These are phyloP conservation scores for Apaloderma vittatum DNA, from an alignment of 2,113 vertebrate genomes.

Conservation along the genomic window DNA sequence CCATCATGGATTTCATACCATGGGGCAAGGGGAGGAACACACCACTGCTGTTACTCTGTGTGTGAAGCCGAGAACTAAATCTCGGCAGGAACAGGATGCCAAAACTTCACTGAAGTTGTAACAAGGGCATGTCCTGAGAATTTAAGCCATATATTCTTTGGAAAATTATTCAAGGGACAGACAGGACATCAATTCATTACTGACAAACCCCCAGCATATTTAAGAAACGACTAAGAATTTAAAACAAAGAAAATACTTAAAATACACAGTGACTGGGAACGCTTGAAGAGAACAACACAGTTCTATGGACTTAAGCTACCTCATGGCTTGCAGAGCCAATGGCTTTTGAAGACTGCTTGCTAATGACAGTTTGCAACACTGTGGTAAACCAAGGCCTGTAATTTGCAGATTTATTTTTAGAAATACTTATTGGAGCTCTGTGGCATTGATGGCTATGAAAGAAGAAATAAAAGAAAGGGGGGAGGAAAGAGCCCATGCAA, in stretches of 20 bases:
- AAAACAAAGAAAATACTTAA: background rate
- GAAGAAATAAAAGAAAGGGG: constrained; percentile 30
- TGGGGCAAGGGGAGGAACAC: background rate
- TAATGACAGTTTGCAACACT: constrained; percentile 51
- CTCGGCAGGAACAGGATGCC: background rate
- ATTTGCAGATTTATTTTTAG: constrained; percentile 75
- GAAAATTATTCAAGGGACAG: background rate
- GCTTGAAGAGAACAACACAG: background rate
- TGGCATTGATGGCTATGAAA: constrained; percentile 28
- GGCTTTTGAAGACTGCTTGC: constrained; percentile 23
- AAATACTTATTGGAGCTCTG: constrained; percentile 30
- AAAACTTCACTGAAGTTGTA: background rate
- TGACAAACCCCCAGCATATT: background rate
- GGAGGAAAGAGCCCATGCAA: background rate
- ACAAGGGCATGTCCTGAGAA: background rate
- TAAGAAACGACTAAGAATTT: background rate
- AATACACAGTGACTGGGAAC: background rate
- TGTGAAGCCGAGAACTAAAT: background rate
- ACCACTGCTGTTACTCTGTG: background rate
- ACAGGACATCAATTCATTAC: background rate
- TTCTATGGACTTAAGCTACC: constrained; percentile 14
- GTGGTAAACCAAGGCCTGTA: constrained; percentile 37
- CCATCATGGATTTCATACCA: background rate
- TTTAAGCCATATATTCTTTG: background rate
- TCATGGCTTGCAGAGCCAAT: background rate